Conservation (phyloP, 1,140 invertebrate genomes). For the Tribolium castaneum region DNA sequence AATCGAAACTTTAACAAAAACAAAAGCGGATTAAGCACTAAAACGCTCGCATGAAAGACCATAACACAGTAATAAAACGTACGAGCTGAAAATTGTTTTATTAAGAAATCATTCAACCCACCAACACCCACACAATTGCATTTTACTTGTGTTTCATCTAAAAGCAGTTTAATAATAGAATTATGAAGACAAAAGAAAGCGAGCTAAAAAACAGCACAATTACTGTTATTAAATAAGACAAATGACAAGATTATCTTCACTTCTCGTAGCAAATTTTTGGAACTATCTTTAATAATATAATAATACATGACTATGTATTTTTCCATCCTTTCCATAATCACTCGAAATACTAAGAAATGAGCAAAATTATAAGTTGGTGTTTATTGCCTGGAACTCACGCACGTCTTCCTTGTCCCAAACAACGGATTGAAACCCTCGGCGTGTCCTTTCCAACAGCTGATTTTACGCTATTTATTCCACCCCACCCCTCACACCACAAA, state of each 20-base stretch:
- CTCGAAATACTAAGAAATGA: not conserved
- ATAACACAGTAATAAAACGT: not conserved
- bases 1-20: not conserved
- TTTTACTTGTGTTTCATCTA: not conserved
- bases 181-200: not conserved
- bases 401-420: constrained; percentile 19
- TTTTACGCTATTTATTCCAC: constrained; percentile 40
- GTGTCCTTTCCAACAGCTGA: constrained; percentile 39
- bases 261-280: not conserved
- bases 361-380: constrained; percentile 23
- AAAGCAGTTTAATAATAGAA: not conserved
- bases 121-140: not conserved
- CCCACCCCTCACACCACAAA: constrained; percentile 31
- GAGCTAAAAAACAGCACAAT: not conserved
- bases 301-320: not conserved
- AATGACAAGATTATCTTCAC: not conserved
- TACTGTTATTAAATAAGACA: not conserved
- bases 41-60: not conserved
- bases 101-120: not conserved
- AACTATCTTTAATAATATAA: not conserved
- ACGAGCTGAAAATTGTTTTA: not conserved
- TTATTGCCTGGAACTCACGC: constrained; percentile 14
- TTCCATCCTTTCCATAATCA: not conserved
- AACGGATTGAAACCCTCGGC: constrained; percentile 19
- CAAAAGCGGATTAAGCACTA: not conserved